Percentiles rank a stretch among this genome's conserved stretches.
Evolutionary conservation across 1,140 invertebrate genomes (phyloP).

Genomic region (Linepithema humile): DNA sequence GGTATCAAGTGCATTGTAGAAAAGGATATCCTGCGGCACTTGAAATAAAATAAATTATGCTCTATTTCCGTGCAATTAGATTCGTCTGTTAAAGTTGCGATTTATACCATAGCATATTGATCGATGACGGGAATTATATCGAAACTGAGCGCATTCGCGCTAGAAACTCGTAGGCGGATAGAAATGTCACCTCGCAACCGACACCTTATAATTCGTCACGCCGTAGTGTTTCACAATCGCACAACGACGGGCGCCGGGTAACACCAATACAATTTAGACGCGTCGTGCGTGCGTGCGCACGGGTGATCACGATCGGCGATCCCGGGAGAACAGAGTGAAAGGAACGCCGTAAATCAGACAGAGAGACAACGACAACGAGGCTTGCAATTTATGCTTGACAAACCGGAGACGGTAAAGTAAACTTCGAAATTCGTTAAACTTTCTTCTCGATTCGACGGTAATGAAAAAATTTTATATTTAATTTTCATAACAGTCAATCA

Average conservation of each 20-base stretch:
- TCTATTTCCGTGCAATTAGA: background rate
- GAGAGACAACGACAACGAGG: background rate
- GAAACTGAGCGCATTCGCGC: constrained; percentile 12
- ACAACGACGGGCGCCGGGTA: constrained; percentile 44
- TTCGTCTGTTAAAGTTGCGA: background rate
- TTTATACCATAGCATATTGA: constrained; percentile 10
- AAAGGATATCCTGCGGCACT: background rate
- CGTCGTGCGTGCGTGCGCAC: background rate
- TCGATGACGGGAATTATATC: constrained; percentile 31
- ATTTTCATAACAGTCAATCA: too few relatives aligned
- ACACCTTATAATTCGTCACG: constrained; percentile 63
- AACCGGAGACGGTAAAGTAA: background rate
- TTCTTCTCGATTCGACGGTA: background rate
- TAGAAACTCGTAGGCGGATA: constrained; percentile 51
- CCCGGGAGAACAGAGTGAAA: constrained; percentile 64
- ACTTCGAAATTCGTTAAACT: background rate
- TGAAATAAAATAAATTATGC: background rate
- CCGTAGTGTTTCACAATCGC: constrained; percentile 55
- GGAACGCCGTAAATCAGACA: constrained; percentile 58
- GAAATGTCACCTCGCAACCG: constrained; percentile 60
- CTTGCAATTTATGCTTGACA: constrained; percentile 20
- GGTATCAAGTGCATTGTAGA: background rate
- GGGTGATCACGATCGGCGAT: constrained; percentile 47
- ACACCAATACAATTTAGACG: constrained; percentile 37
- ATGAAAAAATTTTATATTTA: background rate